These are phyloP conservation scores for Elysia crispata DNA, from an alignment of 2,888 invertebrate species.

Conservation along the genomic window DNA sequence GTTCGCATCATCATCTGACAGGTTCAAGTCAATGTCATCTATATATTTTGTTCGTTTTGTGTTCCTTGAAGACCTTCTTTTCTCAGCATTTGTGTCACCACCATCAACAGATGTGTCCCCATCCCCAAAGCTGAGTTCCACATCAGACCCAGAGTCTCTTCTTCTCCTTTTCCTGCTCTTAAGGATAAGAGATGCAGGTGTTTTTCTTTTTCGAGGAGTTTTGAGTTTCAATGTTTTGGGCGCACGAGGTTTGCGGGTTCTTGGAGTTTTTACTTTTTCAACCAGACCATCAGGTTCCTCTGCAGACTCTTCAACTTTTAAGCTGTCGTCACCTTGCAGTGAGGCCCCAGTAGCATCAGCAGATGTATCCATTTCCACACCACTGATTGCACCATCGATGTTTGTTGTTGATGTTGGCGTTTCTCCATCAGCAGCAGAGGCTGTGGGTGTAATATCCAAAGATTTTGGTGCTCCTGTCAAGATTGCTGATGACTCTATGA, in stretches of 20 bases:
- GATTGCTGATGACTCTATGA: not conserved
- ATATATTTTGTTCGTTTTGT: conserved; percentile 76
- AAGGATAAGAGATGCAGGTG: conserved; percentile 73
- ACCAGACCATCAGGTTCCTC: conserved; percentile 51
- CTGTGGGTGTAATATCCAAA: not conserved
- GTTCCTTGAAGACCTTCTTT: conserved; percentile 77
- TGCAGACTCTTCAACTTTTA: not conserved
- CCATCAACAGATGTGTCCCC: conserved; percentile 60
- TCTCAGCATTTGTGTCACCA: conserved; percentile 62
- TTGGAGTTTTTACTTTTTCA: conserved; percentile 56
- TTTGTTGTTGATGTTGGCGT: not conserved
- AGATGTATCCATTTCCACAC: conserved; percentile 24
- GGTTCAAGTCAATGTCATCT: conserved; percentile 75
- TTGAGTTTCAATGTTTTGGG: conserved; percentile 58
- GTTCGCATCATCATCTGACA: conserved; percentile 73
- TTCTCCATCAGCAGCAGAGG: not conserved
- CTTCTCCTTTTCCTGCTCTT: conserved; percentile 66
- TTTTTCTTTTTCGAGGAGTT: conserved; percentile 65
- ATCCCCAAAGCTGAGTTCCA: conserved; percentile 63
- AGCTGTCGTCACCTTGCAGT: not conserved
- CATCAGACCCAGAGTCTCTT: conserved; percentile 70
- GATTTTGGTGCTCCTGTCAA: not conserved
- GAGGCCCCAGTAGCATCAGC: conserved; percentile 34
- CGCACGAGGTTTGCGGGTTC: conserved; percentile 44
- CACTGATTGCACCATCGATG: not conserved